Evolutionary conservation across 2,113 vertebrate species (phyloP).

Genomic region (Gasterosteus nipponicus): DNA sequence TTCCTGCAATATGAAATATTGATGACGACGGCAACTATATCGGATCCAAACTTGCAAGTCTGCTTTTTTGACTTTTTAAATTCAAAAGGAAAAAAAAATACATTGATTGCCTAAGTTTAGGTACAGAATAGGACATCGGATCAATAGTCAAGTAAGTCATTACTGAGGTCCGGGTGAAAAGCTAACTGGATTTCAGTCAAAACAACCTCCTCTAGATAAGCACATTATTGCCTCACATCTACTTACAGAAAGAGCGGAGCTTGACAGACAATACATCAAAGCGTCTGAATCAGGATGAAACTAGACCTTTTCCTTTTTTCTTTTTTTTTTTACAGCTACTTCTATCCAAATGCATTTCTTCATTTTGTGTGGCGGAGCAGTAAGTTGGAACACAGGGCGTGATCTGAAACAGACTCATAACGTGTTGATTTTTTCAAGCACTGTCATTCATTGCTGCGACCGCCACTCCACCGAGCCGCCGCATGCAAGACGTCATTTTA

Average conservation of each 20-base stretch:
- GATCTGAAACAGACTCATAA: neutral
- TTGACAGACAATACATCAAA: slow-evolving; percentile 1
- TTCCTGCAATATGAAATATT: neutral
- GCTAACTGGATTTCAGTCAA: neutral
- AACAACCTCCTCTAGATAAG: neutral
- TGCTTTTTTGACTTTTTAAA: neutral
- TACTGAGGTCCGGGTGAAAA: neutral
- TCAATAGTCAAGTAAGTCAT: slow-evolving; percentile 2
- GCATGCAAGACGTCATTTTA: slow-evolving; percentile 19
- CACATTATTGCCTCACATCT: neutral
- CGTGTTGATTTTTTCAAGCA: neutral
- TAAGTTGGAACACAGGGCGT: neutral
- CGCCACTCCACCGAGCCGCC: neutral
- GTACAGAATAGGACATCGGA: neutral
- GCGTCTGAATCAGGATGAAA: slow-evolving; percentile 7
- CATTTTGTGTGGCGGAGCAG: neutral
- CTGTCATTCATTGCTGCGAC: slow-evolving; percentile 15
- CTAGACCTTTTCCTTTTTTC: neutral
- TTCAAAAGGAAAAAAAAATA: neutral
- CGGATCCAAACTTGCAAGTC: neutral
- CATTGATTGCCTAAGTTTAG: neutral
- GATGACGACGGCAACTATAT: neutral
- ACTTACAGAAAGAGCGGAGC: slow-evolving; percentile 14
- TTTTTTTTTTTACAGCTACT: neutral
- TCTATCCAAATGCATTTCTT: neutral